Evolutionary conservation across 2,888 invertebrate genomes (phyloP).

Genomic region (Stegophylla sp.): DNA sequence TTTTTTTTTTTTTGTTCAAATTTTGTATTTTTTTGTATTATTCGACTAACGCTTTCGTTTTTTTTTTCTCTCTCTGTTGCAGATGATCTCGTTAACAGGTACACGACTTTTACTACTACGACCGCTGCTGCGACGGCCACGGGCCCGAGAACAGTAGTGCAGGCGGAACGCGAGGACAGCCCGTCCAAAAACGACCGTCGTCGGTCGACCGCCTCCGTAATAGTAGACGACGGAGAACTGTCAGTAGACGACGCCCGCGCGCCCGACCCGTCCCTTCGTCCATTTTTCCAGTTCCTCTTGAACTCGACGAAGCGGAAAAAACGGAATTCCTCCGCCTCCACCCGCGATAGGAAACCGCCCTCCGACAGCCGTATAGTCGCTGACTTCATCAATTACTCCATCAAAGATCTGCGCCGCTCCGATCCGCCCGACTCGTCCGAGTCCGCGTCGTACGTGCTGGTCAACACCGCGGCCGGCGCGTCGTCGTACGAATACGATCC

Average conservation of each 20-base stretch:
- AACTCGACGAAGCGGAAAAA: slow-evolving; percentile 52
- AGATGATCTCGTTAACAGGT: slow-evolving; percentile 54
- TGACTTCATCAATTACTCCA: slow-evolving; percentile 60
- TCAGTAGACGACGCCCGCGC: slow-evolving; percentile 47
- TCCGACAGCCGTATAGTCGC: slow-evolving; percentile 53
- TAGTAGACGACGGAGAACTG: not conserved
- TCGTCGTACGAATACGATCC: slow-evolving; percentile 8
- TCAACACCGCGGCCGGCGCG: not conserved
- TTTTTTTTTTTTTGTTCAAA: too few species aligned
- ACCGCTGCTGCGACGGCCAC: too few species aligned
- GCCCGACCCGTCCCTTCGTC: slow-evolving; percentile 37
- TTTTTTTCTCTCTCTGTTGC: slow-evolving; percentile 33
- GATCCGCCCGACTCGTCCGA: not conserved
- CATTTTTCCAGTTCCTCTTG: slow-evolving; percentile 48
- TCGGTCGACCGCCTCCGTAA: not conserved
- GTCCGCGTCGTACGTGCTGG: not conserved
- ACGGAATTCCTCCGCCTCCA: slow-evolving; percentile 16
- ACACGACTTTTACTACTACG: slow-evolving; percentile 36
- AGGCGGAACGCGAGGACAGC: slow-evolving; percentile 21
- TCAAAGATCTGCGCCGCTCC: slow-evolving; percentile 51
- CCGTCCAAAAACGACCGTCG: slow-evolving; percentile 14
- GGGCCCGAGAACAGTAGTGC: slow-evolving; percentile 24
- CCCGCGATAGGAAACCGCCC: too few species aligned
- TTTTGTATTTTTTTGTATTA: too few species aligned
- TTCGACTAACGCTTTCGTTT: not conserved